A percentile compares a stretch with the other conserved stretches of the same genome.
Evolutionary conservation across 1,140 invertebrate genomes (phyloP).

Genomic region (Chrysopa pallens): DNA sequence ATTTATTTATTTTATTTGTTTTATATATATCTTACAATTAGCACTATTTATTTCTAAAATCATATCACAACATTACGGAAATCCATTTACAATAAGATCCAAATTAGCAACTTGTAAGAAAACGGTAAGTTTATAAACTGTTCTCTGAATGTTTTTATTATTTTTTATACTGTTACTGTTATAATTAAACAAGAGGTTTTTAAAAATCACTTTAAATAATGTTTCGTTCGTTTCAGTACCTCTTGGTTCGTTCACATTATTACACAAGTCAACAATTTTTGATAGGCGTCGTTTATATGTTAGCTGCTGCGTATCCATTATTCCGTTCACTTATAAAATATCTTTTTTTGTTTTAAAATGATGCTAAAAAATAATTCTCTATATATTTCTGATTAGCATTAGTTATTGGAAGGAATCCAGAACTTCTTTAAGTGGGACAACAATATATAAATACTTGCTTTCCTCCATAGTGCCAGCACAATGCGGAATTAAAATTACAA

Average conservation of each 20-base stretch:
- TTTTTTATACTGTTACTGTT: background rate
- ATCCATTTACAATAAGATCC: background rate
- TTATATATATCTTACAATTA: too few relatives aligned
- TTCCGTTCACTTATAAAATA: background rate
- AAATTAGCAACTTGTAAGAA: background rate
- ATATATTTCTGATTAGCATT: background rate
- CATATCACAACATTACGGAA: background rate
- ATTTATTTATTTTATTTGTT: too few relatives aligned
- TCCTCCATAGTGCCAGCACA: background rate
- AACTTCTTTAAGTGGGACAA: background rate
- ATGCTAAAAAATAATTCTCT: background rate
- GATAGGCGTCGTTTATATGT: too few relatives aligned
- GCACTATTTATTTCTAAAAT: too few relatives aligned
- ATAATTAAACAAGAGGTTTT: background rate
- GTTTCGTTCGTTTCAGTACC: too few relatives aligned
- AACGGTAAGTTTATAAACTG: background rate
- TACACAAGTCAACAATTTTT: background rate
- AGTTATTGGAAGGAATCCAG: background rate
- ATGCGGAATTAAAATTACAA: conserved; percentile 40
- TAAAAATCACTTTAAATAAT: background rate
- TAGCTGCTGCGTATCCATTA: too few relatives aligned
- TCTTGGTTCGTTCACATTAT: background rate
- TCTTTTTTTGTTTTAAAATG: background rate
- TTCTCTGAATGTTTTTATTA: background rate
- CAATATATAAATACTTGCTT: too few relatives aligned